Percentiles rank a stretch among this genome's conserved stretches.
These are phyloP conservation scores for Bombus haemorrhoidalis DNA, from an alignment of 1,140 invertebrate genomes.

Conservation along the genomic window DNA sequence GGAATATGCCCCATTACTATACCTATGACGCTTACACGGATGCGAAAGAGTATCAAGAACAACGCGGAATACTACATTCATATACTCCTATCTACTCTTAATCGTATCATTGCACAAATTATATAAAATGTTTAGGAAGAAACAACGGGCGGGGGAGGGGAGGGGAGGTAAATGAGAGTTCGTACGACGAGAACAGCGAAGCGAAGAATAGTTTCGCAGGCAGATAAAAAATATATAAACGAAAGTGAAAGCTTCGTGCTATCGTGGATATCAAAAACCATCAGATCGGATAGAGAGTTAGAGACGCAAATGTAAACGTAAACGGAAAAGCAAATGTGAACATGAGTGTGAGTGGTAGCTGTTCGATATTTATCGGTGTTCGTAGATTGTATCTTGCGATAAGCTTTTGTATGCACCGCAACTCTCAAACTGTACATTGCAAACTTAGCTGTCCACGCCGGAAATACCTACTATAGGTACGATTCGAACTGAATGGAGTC, in stretches of 20 bases:
- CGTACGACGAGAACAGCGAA: neutral
- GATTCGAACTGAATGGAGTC: conserved; percentile 38
- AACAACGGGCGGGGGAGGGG: no score
- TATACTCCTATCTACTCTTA: no score
- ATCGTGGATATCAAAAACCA: neutral
- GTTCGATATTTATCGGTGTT: conserved; percentile 22
- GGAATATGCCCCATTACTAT: conserved; percentile 2
- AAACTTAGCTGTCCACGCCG: conserved; percentile 48
- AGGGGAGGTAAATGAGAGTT: accelerated
- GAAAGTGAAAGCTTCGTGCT: neutral
- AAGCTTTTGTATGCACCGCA: conserved; percentile 31
- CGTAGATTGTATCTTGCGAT: conserved; percentile 30
- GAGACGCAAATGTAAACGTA: neutral
- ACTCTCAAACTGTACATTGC: conserved; percentile 32
- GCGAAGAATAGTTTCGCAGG: no score
- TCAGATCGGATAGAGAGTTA: neutral
- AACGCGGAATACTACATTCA: neutral
- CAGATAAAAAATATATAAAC: neutral
- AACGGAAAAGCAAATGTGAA: conserved; percentile 1
- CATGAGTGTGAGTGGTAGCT: neutral
- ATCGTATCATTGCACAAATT: neutral
- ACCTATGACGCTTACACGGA: neutral
- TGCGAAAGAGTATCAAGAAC: neutral
- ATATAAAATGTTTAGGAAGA: neutral
- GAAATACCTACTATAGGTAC: conserved; percentile 48